Evolutionary conservation across 2,888 invertebrate genomes (phyloP).

Genomic region (Prosapia bicincta): DNA sequence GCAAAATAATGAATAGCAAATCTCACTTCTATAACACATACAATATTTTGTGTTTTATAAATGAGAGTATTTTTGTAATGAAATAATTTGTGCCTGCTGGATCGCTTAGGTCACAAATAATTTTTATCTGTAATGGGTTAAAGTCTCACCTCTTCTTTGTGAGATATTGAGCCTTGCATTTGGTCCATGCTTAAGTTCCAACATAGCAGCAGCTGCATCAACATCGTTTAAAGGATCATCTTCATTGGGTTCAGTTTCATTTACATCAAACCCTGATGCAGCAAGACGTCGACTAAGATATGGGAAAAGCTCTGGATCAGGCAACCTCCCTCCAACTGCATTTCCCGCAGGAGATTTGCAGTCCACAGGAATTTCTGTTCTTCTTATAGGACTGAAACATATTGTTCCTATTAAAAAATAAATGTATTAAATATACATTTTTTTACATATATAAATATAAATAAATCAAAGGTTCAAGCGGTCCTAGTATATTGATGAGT

Average conservation of each 20-base stretch:
- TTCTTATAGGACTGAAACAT: neutral
- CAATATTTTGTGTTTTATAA: too few relatives aligned
- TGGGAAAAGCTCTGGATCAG: constrained; percentile 79
- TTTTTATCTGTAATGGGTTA: too few relatives aligned
- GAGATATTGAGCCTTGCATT: constrained; percentile 21
- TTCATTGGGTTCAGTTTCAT: neutral
- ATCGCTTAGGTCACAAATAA: too few relatives aligned
- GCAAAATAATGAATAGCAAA: too few relatives aligned
- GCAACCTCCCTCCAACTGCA: constrained; percentile 47
- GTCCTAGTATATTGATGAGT: too few relatives aligned
- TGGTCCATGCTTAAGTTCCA: constrained; percentile 83
- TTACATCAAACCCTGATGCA: constrained; percentile 42
- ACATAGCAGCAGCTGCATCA: constrained; percentile 75
- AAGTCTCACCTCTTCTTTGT: constrained; percentile 32
- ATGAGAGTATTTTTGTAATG: too few relatives aligned
- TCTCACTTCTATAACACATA: too few relatives aligned
- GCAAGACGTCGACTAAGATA: constrained; percentile 65
- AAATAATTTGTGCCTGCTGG: too few relatives aligned
- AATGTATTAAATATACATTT: neutral
- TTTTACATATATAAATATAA: neutral
- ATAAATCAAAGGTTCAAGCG: neutral
- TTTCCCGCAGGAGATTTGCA: neutral
- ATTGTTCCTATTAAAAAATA: neutral
- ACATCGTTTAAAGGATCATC: constrained; percentile 60
- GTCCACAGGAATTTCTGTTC: neutral